A percentile compares a stretch with the other conserved stretches of the same genome.
These are phyloP conservation scores for Cecidostiba fungosa DNA, from an alignment of 2,888 invertebrate genomes.

Conservation along the genomic window DNA sequence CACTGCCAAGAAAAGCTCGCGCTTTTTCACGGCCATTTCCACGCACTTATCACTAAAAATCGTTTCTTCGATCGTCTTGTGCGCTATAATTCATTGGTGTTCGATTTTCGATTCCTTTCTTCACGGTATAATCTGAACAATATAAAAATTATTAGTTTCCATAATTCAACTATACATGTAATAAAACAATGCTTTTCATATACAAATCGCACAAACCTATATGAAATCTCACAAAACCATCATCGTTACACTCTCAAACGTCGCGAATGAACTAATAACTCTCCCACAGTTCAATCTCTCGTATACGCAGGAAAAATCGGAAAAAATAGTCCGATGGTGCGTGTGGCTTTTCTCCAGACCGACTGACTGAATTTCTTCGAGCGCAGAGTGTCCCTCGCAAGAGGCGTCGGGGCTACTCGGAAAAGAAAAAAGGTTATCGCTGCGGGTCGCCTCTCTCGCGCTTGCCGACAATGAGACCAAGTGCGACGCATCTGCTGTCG, in stretches of 20 bases:
- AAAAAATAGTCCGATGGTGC: background rate
- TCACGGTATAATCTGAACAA: background rate
- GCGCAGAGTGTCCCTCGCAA: constrained; percentile 9
- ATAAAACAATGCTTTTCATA: too few species aligned
- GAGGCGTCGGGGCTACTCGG: background rate
- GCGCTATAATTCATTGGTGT: background rate
- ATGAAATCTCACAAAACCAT: background rate
- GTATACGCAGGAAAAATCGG: background rate
- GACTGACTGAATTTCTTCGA: constrained; percentile 11
- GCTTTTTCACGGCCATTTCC: constrained; percentile 10
- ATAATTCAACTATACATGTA: too few species aligned
- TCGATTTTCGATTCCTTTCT: background rate
- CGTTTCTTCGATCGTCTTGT: too few species aligned
- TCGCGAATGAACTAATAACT: background rate
- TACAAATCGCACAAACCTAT: too few species aligned
- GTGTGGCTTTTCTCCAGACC: constrained; percentile 28
- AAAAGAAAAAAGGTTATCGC: constrained; percentile 60
- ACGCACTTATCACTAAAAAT: too few species aligned
- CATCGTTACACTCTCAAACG: background rate
- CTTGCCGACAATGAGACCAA: constrained; percentile 39
- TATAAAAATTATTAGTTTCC: too few species aligned
- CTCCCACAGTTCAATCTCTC: background rate
- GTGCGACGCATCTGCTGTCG: constrained; percentile 56
- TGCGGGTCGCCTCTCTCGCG: constrained; percentile 45
- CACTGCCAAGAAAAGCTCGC: constrained; percentile 38